phyloP scores from a whole-genome alignment of 2,113 vertebrate genomes.

The Aviceda subcristata region DNA sequence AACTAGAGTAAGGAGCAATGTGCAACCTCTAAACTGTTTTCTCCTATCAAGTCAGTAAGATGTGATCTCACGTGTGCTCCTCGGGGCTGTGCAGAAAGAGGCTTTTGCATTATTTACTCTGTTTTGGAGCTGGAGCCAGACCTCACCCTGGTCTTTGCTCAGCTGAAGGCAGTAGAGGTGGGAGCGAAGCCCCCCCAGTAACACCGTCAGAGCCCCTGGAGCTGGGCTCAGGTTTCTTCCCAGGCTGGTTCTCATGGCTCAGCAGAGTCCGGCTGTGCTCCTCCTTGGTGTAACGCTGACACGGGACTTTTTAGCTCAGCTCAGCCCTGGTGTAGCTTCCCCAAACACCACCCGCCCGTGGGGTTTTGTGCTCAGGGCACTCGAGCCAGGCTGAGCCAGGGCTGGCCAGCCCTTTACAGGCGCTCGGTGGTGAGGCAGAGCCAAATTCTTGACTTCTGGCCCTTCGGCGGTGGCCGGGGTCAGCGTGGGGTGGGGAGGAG shows the following conservation, averaged over 20 bases:
- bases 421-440: not conserved
- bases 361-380: not conserved
- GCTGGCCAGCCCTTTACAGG: not conserved
- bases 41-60: not conserved
- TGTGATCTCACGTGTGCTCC: not conserved
- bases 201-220: not conserved
- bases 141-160: not conserved
- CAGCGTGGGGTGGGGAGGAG: not conserved
- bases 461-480: not conserved
- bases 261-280: not conserved
- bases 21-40: not conserved
- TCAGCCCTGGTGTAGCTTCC: not conserved
- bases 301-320: not conserved
- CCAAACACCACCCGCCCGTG: not conserved
- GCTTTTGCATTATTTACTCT: conserved; percentile 37
- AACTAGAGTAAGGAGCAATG: not conserved
- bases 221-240: not conserved
- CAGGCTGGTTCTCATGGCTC: not conserved
- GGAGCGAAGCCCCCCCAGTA: not conserved
- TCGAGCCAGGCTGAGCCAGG: not conserved
- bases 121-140: not conserved
- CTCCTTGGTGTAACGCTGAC: not conserved
- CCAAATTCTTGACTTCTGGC: conserved; percentile 46
- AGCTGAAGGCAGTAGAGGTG: not conserved
- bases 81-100: not conserved